Base-by-base conservation (phyloP, 2,888 invertebrate genomes). In the Choristoneura rosaceana region DNA sequence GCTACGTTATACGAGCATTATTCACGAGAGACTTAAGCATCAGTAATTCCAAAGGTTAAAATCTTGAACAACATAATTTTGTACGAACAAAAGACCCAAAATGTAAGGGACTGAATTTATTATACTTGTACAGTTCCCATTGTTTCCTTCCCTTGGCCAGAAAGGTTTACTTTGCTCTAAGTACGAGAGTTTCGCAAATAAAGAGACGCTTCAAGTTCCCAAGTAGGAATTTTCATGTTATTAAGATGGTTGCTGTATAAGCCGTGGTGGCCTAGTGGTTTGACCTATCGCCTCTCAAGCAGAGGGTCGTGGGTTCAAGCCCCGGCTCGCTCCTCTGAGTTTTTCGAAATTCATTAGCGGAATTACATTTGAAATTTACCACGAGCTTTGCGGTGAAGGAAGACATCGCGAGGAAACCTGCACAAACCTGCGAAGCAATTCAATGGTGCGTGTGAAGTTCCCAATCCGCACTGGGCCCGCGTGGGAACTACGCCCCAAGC, bases 51-150 rank as follows among this genome's bases (percentile, higher is more conserved):
- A 43, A 43, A 12, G 61, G 61, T 61, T 8, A 61, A 61, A 60
- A 43, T 43, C 61, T 61, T 61, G 38, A 61, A 61, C 61, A 61
- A 61, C 61, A 43, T 61, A 61, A 61, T 61, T 61, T 61, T 43
- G 61, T 17, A 43, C 17, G 61, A 61, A 61, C 61, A 61, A 61
- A 61, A 43, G 61, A 14, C 17, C 43, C 61, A 14, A 25, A 61
- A 43, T 61, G 61, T 14, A 61, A 43, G 61, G 43, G 17, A 25
- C 61, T 43, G 61, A 61, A 61, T 61, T 61, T 61, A 61, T 61
- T 61, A 61, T 61, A 43, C 61, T 61, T 43, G 43, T 43, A 43
- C 17, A 43, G 41, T 41, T 17, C 17, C 55, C 43, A 43, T 61
- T 61, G 61, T 61, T 61, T 61, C 61, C 41, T 17, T 61, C 43